A percentile compares a stretch with the other conserved stretches of the same genome.
Evolutionary conservation across 1,140 invertebrate genomes (phyloP).

Genomic region (Lepeophtheirus salmonis): DNA sequence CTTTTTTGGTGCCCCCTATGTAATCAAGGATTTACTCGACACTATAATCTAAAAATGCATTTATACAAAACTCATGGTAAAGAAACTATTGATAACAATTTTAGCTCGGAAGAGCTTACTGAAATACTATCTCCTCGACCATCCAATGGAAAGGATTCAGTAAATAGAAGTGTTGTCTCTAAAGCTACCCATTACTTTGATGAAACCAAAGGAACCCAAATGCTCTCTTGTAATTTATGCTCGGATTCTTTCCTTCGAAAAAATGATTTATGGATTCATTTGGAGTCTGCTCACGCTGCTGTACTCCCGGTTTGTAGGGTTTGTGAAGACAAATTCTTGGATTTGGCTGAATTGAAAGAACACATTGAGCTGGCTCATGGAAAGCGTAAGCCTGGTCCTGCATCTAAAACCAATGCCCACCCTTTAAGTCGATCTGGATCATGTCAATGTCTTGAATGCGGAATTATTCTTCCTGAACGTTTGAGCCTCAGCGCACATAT

Average conservation of each 20-base stretch:
- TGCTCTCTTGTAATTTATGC: neutral
- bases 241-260: neutral
- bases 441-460: neutral
- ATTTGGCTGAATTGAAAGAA: neutral
- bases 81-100: slow-evolving; percentile 17
- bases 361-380: neutral
- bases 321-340: slow-evolving; percentile 13
- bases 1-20: slow-evolving; percentile 18
- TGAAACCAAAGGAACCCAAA: slow-evolving; percentile 1
- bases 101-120: slow-evolving; percentile 1
- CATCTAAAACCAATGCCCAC: slow-evolving; percentile 12
- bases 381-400: slow-evolving; percentile 9
- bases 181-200: slow-evolving; percentile 1
- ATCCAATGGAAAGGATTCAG: neutral
- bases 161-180: no score
- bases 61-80: slow-evolving; percentile 15
- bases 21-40: slow-evolving; percentile 15
- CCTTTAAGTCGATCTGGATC: neutral
- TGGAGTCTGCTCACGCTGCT: neutral
- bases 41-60: slow-evolving; percentile 18
- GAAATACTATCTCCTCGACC: neutral
- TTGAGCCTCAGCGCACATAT: neutral
- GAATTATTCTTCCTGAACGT: neutral
- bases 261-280: neutral
- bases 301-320: neutral